phyloP scores from a whole-genome alignment of 2,888 invertebrate species.

The Trachelus troglodyta region DNA sequence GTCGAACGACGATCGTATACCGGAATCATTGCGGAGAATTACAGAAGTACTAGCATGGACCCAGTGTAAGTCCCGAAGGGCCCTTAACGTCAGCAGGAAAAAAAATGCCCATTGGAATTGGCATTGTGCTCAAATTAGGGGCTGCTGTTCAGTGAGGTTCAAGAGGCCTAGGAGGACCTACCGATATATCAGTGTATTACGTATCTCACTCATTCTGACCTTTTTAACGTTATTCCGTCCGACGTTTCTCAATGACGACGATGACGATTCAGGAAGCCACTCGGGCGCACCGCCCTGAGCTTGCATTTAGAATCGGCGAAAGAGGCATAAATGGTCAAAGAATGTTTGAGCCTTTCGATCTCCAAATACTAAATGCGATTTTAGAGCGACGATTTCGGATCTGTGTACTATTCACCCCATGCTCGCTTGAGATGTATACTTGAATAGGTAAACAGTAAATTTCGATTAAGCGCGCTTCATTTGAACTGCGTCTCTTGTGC shows the following conservation, averaged over 20 bases:
- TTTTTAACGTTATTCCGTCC: background rate
- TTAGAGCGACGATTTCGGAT: background rate
- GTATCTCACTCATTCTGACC: background rate
- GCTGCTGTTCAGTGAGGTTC: background rate
- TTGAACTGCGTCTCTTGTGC: background rate
- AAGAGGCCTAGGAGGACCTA: background rate
- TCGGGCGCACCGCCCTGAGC: constrained; percentile 11
- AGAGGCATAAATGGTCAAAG: constrained; percentile 8
- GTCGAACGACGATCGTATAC: background rate
- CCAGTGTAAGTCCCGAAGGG: background rate
- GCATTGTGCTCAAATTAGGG: constrained; percentile 5
- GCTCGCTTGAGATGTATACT: constrained; percentile 14
- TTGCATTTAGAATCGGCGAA: constrained; percentile 8
- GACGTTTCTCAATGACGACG: background rate
- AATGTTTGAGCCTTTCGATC: constrained; percentile 4
- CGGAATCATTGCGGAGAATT: background rate
- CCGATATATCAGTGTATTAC: background rate
- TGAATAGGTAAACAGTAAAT: constrained; percentile 11
- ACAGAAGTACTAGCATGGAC: background rate
- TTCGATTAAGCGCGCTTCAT: constrained; percentile 18
- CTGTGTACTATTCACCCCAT: background rate
- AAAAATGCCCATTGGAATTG: background rate
- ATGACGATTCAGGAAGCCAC: constrained; percentile 3
- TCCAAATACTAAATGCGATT: constrained; percentile 17
- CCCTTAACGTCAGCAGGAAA: background rate